These are phyloP conservation scores for Pogonus chalceus DNA, from an alignment of 1,140 invertebrate genomes.

Conservation along the genomic window DNA sequence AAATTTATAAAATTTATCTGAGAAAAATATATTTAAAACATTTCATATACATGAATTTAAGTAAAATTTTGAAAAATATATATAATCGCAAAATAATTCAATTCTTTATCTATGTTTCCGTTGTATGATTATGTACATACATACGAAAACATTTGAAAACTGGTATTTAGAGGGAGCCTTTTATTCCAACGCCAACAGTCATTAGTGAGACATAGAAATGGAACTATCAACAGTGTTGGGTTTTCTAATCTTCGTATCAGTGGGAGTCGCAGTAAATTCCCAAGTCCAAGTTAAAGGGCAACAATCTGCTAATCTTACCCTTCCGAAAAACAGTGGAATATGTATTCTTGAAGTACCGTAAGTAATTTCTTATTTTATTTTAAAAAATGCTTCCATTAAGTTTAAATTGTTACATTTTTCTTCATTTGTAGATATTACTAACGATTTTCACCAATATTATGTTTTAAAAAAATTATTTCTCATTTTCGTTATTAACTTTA, in stretches of 20 bases:
- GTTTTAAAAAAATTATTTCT: background rate
- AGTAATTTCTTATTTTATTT: constrained; percentile 12
- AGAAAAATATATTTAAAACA: too few species aligned
- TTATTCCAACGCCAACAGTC: background rate
- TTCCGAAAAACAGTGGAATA: constrained; percentile 12
- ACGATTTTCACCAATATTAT: constrained; percentile 1
- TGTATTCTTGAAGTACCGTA: constrained; percentile 25
- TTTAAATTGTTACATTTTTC: constrained; percentile 6
- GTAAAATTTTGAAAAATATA: too few species aligned
- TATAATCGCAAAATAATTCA: too few species aligned
- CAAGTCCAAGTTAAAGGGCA: background rate
- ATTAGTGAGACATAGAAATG: background rate
- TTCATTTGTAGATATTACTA: background rate
- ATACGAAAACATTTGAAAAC: too few species aligned
- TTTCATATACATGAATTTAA: too few species aligned
- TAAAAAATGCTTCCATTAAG: constrained; percentile 2
- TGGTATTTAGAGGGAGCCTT: too few species aligned
- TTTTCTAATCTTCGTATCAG: background rate
- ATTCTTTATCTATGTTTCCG: too few species aligned
- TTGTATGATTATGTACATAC: too few species aligned
- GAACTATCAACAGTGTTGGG: background rate
- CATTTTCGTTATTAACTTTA: background rate
- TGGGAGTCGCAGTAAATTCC: background rate
- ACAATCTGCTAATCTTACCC: background rate
- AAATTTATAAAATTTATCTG: too few species aligned